Percentiles rank a stretch among this genome's conserved stretches.
These are phyloP conservation scores for Pseudopipra pipra DNA, from an alignment of 2,113 vertebrate species.

Conservation along the genomic window DNA sequence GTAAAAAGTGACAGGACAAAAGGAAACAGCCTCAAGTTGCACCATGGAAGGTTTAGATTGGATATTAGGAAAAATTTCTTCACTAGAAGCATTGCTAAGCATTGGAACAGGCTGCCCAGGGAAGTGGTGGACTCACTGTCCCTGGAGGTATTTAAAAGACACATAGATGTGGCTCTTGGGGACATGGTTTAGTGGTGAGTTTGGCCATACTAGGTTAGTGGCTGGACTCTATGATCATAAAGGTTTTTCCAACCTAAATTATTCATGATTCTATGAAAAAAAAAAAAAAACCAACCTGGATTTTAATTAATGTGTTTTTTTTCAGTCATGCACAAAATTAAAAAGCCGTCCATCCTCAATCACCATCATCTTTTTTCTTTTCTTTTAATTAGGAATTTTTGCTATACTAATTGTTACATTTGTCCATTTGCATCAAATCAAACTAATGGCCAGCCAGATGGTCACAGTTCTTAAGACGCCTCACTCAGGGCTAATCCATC, in stretches of 20 bases:
- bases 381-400: slow-evolving; percentile 53
- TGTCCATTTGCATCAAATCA: slow-evolving; percentile 59
- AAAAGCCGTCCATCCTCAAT: slow-evolving; percentile 24
- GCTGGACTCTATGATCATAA: not conserved
- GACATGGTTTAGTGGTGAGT: not conserved
- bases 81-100: not conserved
- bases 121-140: fast-evolving
- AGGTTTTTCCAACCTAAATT: not conserved
- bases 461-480: slow-evolving; percentile 41
- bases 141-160: not conserved
- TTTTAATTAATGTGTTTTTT: slow-evolving; percentile 56
- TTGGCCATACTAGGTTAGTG: not conserved
- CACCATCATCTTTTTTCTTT: not conserved
- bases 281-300: not conserved
- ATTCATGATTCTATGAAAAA: not conserved
- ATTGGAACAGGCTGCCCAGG: fast-evolving
- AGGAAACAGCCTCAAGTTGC: not conserved
- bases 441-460: slow-evolving; percentile 54
- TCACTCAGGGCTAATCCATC: slow-evolving; percentile 17
- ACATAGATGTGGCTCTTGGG: not conserved
- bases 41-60: not conserved
- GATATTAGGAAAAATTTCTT: not conserved
- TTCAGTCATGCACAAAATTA: slow-evolving; percentile 10
- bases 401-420: slow-evolving; percentile 54
- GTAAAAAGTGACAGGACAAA: not conserved